Percentiles rank a stretch among this genome's conserved stretches.
These are phyloP conservation scores for Noctilio leporinus DNA, from an alignment of 2,113 vertebrate species.

Conservation along the genomic window DNA sequence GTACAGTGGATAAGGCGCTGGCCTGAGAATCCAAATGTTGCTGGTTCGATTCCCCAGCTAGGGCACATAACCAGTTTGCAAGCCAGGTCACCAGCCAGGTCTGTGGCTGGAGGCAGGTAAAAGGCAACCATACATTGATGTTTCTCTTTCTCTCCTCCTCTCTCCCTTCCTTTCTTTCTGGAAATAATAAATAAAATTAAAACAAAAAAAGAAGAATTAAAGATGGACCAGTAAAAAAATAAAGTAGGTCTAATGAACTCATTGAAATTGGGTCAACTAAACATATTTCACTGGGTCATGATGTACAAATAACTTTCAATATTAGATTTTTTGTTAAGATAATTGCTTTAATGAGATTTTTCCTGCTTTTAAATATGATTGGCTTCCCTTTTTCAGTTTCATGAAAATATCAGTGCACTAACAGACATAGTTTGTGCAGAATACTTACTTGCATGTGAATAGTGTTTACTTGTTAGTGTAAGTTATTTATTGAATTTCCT, in stretches of 20 bases:
- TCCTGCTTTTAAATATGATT: not conserved
- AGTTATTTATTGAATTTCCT: not conserved
- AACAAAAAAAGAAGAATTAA: conserved; percentile 28
- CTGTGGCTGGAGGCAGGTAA: too few species aligned
- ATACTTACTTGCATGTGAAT: not conserved
- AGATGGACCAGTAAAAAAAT: not conserved
- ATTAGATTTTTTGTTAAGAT: not conserved
- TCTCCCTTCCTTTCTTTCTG: too few species aligned
- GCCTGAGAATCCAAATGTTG: too few species aligned
- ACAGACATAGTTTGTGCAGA: not conserved
- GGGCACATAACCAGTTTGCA: too few species aligned
- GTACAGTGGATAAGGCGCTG: too few species aligned
- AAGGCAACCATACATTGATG: too few species aligned
- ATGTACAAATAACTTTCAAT: not conserved
- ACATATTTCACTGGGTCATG: not conserved
- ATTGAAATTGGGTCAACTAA: not conserved
- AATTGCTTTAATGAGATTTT: conserved; percentile 22
- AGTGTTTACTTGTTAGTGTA: not conserved
- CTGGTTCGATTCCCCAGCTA: too few species aligned
- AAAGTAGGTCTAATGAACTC: not conserved
- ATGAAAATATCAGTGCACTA: not conserved
- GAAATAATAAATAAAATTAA: too few species aligned
- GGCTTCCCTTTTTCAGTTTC: not conserved
- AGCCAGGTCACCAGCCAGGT: too few species aligned
- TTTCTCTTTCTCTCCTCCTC: too few species aligned